These are phyloP conservation scores for Steinernema feltiae DNA, from an alignment of 1,140 invertebrate species.

Conservation along the genomic window DNA sequence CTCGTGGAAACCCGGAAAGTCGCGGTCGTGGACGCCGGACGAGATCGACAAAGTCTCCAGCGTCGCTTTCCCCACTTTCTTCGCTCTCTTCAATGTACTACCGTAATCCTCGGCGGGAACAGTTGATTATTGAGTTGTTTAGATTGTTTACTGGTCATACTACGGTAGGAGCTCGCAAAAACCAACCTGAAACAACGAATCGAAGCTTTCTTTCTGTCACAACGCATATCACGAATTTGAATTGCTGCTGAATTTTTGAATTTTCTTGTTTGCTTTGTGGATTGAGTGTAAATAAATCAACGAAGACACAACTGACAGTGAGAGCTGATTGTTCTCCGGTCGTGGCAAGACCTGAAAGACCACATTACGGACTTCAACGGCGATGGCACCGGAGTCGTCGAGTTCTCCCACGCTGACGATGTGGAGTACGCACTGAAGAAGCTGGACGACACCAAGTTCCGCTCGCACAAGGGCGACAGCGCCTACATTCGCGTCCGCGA, in stretches of 20 bases:
- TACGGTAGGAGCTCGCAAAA: slow-evolving; percentile 7
- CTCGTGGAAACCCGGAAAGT: slow-evolving; percentile 26
- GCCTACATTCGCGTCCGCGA: too few relatives aligned
- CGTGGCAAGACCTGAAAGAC: too few relatives aligned
- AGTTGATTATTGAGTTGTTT: slow-evolving; percentile 14
- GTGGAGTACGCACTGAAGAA: too few relatives aligned
- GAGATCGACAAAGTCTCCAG: slow-evolving; percentile 46
- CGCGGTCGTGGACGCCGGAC: slow-evolving; percentile 41
- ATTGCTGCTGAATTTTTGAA: background rate
- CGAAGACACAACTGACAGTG: too few relatives aligned
- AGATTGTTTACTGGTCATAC: slow-evolving; percentile 43
- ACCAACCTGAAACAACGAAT: background rate
- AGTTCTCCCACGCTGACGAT: too few relatives aligned
- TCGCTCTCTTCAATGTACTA: slow-evolving; percentile 37
- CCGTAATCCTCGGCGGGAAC: background rate
- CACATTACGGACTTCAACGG: too few relatives aligned
- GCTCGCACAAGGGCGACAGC: too few relatives aligned
- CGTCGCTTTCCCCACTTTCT: slow-evolving; percentile 47
- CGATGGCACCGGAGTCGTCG: too few relatives aligned
- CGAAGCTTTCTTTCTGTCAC: background rate
- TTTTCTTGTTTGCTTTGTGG: too few relatives aligned
- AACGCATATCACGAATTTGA: background rate
- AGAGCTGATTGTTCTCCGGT: too few relatives aligned
- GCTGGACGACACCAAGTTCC: too few relatives aligned
- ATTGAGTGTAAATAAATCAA: too few relatives aligned